Evolutionary conservation across 2,113 vertebrate species (phyloP).

Genomic region (Phrynosoma blainvillii): DNA sequence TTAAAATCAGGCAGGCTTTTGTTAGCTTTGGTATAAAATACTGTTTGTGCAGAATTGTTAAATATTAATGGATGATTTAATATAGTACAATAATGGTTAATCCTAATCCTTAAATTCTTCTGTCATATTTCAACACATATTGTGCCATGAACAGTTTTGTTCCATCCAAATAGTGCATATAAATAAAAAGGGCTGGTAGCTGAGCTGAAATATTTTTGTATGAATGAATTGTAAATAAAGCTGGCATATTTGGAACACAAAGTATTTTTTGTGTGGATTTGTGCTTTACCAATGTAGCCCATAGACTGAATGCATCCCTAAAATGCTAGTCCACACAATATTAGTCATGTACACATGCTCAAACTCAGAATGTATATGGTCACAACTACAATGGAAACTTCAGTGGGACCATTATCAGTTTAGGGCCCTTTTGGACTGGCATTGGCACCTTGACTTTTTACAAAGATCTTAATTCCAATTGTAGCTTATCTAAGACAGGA

Average conservation of each 20-base stretch:
- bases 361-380: background rate
- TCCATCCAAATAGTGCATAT: background rate
- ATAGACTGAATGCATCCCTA: background rate
- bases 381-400: background rate
- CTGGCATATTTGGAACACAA: conserved; percentile 1
- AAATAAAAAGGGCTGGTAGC: background rate
- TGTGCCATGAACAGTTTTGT: conserved; percentile 3
- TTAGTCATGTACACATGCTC: background rate
- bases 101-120: background rate
- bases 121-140: background rate
- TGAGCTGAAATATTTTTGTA: conserved; percentile 9
- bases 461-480: no score
- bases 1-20: background rate
- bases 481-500: no score
- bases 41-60: conserved; percentile 12
- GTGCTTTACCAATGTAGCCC: background rate
- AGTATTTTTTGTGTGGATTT: background rate
- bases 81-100: conserved; percentile 27
- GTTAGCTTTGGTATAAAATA: background rate
- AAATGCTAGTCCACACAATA: background rate
- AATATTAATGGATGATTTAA: background rate
- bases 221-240: background rate
- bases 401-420: no score
- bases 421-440: no score
- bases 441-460: no score